These are phyloP conservation scores for Meandrusa payeni DNA, from an alignment of 2,888 invertebrate genomes.

Conservation along the genomic window DNA sequence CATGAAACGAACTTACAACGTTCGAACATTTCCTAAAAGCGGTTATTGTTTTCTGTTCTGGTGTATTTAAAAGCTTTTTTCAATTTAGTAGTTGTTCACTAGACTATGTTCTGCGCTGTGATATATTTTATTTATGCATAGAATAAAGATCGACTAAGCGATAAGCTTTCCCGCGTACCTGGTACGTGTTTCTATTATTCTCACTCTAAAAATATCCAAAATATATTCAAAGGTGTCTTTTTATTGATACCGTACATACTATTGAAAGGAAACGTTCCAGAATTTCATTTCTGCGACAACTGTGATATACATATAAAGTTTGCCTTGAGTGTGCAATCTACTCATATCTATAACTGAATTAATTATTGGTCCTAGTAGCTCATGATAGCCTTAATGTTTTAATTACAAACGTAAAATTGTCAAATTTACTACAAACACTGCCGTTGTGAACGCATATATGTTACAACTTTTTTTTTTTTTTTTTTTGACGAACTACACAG, in stretches of 20 bases:
- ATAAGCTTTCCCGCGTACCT: conserved; percentile 49
- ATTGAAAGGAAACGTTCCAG: conserved; percentile 12
- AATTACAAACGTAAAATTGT: too few relatives aligned
- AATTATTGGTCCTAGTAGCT: too few relatives aligned
- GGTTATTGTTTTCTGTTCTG: too few relatives aligned
- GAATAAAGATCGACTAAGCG: conserved; percentile 50
- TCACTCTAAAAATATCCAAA: conserved; percentile 27
- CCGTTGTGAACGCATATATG: too few relatives aligned
- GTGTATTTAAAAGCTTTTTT: conserved; percentile 52
- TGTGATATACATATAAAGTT: conserved; percentile 27
- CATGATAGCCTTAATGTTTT: too few relatives aligned
- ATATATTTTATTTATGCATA: conserved; percentile 62
- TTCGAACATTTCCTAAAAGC: too few relatives aligned
- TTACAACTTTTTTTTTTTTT: too few relatives aligned
- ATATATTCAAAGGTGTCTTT: conserved; percentile 14
- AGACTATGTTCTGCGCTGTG: conserved; percentile 55
- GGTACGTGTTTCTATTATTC: conserved; percentile 43
- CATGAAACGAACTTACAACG: too few relatives aligned
- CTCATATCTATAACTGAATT: too few relatives aligned
- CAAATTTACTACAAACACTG: too few relatives aligned
- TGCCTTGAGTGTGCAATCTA: too few relatives aligned
- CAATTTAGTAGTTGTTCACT: conserved; percentile 57
- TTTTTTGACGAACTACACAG: too few relatives aligned
- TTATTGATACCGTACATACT: conserved; percentile 8
- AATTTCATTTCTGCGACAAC: conserved; percentile 3